Conservation (phyloP, 2,797 vertebrate species). For the Phrynocephalus guinanensis region DNA sequence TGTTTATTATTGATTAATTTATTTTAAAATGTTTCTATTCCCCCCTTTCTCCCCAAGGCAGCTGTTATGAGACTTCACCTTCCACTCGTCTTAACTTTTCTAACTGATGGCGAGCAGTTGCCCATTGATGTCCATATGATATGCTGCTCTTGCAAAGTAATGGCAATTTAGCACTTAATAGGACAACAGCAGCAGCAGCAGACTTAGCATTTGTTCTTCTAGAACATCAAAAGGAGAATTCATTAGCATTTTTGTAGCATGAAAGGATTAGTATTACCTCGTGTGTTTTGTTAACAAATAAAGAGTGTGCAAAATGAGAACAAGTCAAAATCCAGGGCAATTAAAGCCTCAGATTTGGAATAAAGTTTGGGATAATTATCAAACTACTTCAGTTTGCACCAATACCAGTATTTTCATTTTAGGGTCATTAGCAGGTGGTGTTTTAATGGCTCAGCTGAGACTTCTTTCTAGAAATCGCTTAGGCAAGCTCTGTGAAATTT, state of each 20-base stretch:
- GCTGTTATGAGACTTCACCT: background rate
- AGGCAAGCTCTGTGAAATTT: background rate
- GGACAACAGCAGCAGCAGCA: constrained; percentile 31
- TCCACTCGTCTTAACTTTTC: background rate
- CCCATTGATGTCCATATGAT: background rate
- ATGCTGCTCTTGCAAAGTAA: constrained; percentile 29
- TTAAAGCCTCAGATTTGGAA: background rate
- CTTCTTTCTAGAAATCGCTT: background rate
- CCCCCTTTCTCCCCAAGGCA: background rate
- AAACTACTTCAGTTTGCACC: constrained; percentile 5
- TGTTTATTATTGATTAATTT: too few relatives aligned
- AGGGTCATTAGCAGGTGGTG: background rate
- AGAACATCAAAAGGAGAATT: constrained; percentile 52
- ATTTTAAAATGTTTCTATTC: too few relatives aligned
- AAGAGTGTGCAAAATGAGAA: constrained; percentile 52
- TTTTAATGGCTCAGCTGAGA: constrained; percentile 3
- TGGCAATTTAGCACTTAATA: constrained; percentile 51
- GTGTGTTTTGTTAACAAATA: constrained; percentile 56
- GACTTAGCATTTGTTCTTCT: constrained; percentile 24
- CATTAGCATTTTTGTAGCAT: constrained; percentile 57
- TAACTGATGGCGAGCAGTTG: background rate
- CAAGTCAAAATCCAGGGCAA: constrained; percentile 24
- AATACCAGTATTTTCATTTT: constrained; percentile 15
- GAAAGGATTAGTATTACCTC: constrained; percentile 39
- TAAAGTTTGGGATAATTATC: constrained; percentile 28